A percentile compares a stretch with the other conserved stretches of the same genome.
Evolutionary conservation across 2,888 invertebrate species (phyloP).

Genomic region (Tenthredo scrophulariae): DNA sequence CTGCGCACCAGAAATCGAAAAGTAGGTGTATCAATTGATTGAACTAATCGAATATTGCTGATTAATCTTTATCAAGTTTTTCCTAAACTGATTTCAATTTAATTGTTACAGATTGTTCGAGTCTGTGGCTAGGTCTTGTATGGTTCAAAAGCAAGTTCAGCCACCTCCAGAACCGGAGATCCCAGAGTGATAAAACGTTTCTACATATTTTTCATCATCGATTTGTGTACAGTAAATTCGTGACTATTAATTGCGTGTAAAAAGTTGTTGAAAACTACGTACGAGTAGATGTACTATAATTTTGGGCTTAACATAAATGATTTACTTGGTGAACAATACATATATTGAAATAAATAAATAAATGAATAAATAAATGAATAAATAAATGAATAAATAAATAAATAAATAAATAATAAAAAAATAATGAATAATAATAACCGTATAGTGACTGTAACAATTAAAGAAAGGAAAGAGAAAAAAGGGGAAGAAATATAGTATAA

Average conservation of each 20-base stretch:
- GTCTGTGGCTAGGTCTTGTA: constrained; percentile 97
- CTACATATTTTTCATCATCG: constrained; percentile 60
- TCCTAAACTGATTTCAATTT: constrained; percentile 45
- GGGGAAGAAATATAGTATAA: constrained; percentile 60
- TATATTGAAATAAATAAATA: constrained; percentile 56
- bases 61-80: background rate
- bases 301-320: constrained; percentile 66
- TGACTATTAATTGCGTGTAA: constrained; percentile 69
- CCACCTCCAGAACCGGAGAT: constrained; percentile 84
- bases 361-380: constrained; percentile 56
- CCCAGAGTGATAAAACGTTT: constrained; percentile 82
- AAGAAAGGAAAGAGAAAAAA: background rate
- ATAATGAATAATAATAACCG: constrained; percentile 57
- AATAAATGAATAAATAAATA: constrained; percentile 54
- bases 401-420: constrained; percentile 46
- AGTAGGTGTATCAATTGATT: constrained; percentile 83
- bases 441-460: constrained; percentile 63
- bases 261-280: constrained; percentile 75
- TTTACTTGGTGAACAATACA: constrained; percentile 66
- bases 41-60: constrained; percentile 52
- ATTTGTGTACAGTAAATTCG: constrained; percentile 74
- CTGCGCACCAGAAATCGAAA: constrained; percentile 99
- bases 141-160: constrained; percentile 89
- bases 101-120: constrained; percentile 89
- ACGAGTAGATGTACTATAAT: constrained; percentile 72